Base-by-base conservation (phyloP, 2,888 invertebrate species). In the Cordilura impudica region DNA sequence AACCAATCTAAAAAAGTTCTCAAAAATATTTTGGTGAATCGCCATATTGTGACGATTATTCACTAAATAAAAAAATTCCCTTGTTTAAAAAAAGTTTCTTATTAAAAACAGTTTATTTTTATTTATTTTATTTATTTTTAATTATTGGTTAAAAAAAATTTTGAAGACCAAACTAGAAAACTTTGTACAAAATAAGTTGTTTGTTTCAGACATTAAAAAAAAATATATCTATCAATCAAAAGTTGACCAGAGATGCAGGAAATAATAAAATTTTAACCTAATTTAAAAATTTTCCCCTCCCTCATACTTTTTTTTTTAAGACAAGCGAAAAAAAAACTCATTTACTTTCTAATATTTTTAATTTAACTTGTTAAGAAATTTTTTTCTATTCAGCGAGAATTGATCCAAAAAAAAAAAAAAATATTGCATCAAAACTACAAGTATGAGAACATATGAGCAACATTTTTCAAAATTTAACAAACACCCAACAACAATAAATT, bases 201-300 rank as follows among this genome's bases (percentile, higher is more conserved):
- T n/a, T n/a, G n/a, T n/a, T n/a, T n/a, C n/a, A n/a, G n/a, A n/a
- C n/a, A n/a, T n/a, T n/a, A 31, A 31, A 31, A 31, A 35, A 12
- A 12, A 35, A 10, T 8, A 35, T n/a, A n/a, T n/a, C n/a, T n/a
- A n/a, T n/a, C n/a, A 21, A 35, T 35, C 6, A n/a, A 14, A 35
- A 54, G 31, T 29, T 14, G 18, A 53, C 12, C 4, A n/a, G 21
- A 21, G 18, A 39, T 58, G 23, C 21, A 58, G 58, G 39, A 58
- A 39, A 58, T 58, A 39, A 21, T 39, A 58, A 58, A 43, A 23
- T 21, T 58, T 39, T 6, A 23, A 14, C 39, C n/a, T n/a, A n/a
- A n/a, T n/a, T 35, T 35, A 35, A 35, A n/a, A n/a, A 12, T 35
- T 35, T 35, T 1, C 12, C 12, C 35, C 12, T 12, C 35, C 2